A percentile compares a stretch with the other conserved stretches of the same genome.
Conservation (phyloP, 2,797 vertebrate genomes). For the Philypnodon macrostomus region DNA sequence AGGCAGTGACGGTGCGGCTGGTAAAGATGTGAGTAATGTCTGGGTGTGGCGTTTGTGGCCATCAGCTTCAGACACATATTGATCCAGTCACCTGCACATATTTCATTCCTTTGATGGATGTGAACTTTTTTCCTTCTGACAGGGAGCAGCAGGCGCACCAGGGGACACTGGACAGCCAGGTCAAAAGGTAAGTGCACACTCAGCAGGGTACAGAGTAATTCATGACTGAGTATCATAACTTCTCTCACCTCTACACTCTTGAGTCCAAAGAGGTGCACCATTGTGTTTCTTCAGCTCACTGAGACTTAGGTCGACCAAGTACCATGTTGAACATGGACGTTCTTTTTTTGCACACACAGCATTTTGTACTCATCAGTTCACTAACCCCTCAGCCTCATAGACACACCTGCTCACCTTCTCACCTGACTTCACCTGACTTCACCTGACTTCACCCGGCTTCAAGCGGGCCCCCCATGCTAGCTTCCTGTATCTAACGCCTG, state of each 20-base stretch:
- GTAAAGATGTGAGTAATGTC: slow-evolving; percentile 86
- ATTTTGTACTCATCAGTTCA: slow-evolving; percentile 63
- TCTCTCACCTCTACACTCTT: slow-evolving; percentile 19
- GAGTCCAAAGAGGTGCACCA: slow-evolving; percentile 11
- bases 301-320: slow-evolving; percentile 16
- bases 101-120: slow-evolving; percentile 20
- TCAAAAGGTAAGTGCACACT: slow-evolving; percentile 82
- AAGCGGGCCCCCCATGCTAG: slow-evolving; percentile 22
- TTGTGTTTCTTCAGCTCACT: slow-evolving; percentile 13
- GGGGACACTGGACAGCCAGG: slow-evolving; percentile 81
- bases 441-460: slow-evolving; percentile 42
- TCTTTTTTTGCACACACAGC: slow-evolving; percentile 51
- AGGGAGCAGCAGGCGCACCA: slow-evolving; percentile 84
- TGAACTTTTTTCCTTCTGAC: slow-evolving; percentile 33
- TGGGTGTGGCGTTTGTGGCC: slow-evolving; percentile 15
- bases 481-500: slow-evolving; percentile 18
- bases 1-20: slow-evolving; percentile 81
- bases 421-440: slow-evolving; percentile 27
- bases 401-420: too few species aligned
- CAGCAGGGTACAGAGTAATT: slow-evolving; percentile 8
- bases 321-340: slow-evolving; percentile 32
- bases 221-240: slow-evolving; percentile 16
- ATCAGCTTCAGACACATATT: slow-evolving; percentile 24
- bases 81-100: slow-evolving; percentile 11
- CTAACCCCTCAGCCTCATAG: slow-evolving; percentile 29